A percentile compares a stretch with the other conserved stretches of the same genome.
Evolutionary conservation across 1,140 invertebrate genomes (phyloP).

Genomic region (Metopolophium dirhodum): DNA sequence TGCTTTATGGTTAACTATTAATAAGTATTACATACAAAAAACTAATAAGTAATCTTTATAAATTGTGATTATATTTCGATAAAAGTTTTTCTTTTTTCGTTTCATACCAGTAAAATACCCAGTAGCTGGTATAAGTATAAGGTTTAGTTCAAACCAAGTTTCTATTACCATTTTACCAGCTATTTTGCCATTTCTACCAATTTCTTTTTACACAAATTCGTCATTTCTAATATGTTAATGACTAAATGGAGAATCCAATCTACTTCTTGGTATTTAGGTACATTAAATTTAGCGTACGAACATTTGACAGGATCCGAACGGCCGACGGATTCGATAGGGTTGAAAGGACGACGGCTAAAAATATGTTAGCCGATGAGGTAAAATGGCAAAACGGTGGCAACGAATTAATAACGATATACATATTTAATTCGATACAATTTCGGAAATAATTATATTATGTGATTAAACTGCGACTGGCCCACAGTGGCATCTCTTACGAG

Average conservation of each 20-base stretch:
- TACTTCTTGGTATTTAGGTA: neutral
- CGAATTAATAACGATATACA: neutral
- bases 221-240: neutral
- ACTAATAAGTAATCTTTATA: neutral
- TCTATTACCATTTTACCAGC: too few species aligned
- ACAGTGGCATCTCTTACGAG: neutral
- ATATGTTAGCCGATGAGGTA: neutral
- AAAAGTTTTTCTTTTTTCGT: too few species aligned
- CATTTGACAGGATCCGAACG: too few species aligned
- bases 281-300: neutral
- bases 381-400: neutral
- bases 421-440: neutral
- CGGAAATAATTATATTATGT: neutral
- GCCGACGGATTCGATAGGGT: too few species aligned
- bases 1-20: neutral
- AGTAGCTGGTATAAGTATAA: too few species aligned
- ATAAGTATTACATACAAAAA: neutral
- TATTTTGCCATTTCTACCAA: neutral
- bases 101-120: too few species aligned
- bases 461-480: neutral
- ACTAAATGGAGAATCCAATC: neutral
- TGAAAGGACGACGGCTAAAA: neutral
- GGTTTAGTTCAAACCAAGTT: too few species aligned
- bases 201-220: neutral
- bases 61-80: neutral